Evolutionary conservation across 2,797 vertebrate species (phyloP).

Genomic region (Coccyzus lansbergi): DNA sequence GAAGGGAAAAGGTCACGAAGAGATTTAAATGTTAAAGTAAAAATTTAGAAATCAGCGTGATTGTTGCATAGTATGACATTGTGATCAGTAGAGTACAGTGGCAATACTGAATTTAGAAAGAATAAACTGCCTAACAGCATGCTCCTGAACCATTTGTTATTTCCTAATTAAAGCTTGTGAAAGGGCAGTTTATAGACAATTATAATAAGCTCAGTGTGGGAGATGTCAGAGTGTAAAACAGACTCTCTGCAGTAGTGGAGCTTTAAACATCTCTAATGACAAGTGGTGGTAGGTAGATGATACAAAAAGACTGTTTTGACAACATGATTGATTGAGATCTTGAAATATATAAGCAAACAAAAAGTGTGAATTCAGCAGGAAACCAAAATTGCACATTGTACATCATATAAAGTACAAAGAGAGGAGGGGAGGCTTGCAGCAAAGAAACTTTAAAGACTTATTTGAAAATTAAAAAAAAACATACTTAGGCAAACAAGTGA

Average conservation of each 20-base stretch:
- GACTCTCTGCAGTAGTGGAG: conserved; percentile 35
- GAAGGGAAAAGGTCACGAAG: conserved; percentile 53
- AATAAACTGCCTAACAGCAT: conserved; percentile 51
- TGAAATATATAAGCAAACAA: conserved; percentile 55
- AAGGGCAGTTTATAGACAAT: conserved; percentile 59
- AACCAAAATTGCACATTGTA: neutral
- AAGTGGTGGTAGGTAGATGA: conserved; percentile 52
- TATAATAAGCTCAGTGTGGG: conserved; percentile 62
- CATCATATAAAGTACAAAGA: neutral
- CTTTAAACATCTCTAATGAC: conserved; percentile 61
- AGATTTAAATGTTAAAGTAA: conserved; percentile 59
- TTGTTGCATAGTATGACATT: conserved; percentile 48
- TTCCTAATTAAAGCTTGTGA: conserved; percentile 65
- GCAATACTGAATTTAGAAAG: conserved; percentile 60
- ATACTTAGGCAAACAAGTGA: neutral
- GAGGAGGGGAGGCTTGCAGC: neutral
- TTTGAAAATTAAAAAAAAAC: conserved; percentile 1
- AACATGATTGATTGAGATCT: conserved; percentile 61
- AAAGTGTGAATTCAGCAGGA: conserved; percentile 54
- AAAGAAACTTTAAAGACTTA: neutral
- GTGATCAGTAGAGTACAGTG: conserved; percentile 38
- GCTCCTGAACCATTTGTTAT: conserved; percentile 46
- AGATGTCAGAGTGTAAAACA: conserved; percentile 57
- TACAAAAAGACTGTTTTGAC: conserved; percentile 69
- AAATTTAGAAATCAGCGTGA: conserved; percentile 42